These are phyloP conservation scores for Ligdia adustata DNA, from an alignment of 2,888 invertebrate species.

Conservation along the genomic window DNA sequence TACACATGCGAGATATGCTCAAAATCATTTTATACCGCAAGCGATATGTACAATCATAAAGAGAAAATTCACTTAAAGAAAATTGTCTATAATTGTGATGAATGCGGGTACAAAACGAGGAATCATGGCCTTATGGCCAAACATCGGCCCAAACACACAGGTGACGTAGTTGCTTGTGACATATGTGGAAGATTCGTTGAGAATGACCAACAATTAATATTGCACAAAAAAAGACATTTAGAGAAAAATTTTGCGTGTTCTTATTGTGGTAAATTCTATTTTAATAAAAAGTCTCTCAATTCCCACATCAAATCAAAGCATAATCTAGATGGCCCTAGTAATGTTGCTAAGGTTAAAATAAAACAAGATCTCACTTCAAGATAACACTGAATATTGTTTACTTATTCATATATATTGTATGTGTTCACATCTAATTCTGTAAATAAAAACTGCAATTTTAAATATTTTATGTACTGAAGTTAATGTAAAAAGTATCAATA, in stretches of 20 bases:
- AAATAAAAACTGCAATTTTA: too few species aligned
- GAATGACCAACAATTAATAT: not conserved
- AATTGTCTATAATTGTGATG: not conserved
- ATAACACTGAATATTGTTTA: too few species aligned
- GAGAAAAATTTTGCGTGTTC: not conserved
- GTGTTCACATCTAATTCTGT: too few species aligned
- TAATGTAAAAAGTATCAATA: too few species aligned
- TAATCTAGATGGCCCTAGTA: too few species aligned
- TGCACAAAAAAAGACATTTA: not conserved
- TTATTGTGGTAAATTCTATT: not conserved
- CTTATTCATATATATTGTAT: too few species aligned
- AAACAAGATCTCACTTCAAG: too few species aligned
- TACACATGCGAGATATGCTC: constrained; percentile 10
- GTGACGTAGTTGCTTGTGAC: not conserved
- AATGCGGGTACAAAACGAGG: not conserved
- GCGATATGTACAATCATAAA: not conserved
- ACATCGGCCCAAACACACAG: not conserved
- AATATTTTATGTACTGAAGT: too few species aligned
- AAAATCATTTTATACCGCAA: not conserved
- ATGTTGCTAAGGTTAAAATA: too few species aligned
- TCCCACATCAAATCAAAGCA: too few species aligned
- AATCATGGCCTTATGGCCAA: not conserved
- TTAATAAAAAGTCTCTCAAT: not conserved
- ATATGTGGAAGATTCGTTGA: not conserved
- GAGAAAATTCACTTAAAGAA: not conserved